A percentile compares a stretch with the other conserved stretches of the same genome.
Evolutionary conservation across 2,113 vertebrate genomes (phyloP).

Genomic region (Forbesichthys papilliferus): DNA sequence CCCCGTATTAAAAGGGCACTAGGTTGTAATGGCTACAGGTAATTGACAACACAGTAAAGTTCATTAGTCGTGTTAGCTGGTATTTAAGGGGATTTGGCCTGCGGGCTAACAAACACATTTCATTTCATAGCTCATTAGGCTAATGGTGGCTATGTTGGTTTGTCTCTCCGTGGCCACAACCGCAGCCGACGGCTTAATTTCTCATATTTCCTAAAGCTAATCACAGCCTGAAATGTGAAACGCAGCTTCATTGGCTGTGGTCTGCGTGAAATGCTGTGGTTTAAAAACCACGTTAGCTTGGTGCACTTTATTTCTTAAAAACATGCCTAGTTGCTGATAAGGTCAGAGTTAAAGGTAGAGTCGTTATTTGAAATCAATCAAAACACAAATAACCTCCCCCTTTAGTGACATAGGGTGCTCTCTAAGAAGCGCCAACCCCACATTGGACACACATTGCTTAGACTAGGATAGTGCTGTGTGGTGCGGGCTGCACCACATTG

Average conservation of each 20-base stretch:
- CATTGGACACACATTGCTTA: no score
- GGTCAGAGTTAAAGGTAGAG: no score
- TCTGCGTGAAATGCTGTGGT: no score
- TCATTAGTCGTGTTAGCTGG: conserved; percentile 63
- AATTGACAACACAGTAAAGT: conserved; percentile 64
- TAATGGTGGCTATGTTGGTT: conserved; percentile 39
- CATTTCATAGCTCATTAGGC: conserved; percentile 71
- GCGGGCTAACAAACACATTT: conserved; percentile 63
- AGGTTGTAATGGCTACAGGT: conserved; percentile 38
- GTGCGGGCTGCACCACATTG: no score
- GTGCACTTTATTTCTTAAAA: no score
- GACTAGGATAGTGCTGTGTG: no score
- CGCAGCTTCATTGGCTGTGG: neutral
- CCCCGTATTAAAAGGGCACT: conserved; percentile 18
- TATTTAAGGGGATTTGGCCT: conserved; percentile 57
- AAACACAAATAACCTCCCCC: no score
- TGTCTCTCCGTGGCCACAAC: conserved; percentile 1
- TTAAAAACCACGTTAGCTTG: no score
- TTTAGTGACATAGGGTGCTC: no score
- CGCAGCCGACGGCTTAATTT: conserved; percentile 50
- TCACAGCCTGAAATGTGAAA: conserved; percentile 17
- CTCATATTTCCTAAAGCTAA: conserved; percentile 26
- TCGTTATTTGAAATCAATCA: no score
- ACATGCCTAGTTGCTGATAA: no score
- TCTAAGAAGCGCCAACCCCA: no score